Percentiles rank a stretch among this genome's conserved stretches.
Conservation (phyloP, 2,113 vertebrate genomes). For the Pteruthius melanotis region DNA sequence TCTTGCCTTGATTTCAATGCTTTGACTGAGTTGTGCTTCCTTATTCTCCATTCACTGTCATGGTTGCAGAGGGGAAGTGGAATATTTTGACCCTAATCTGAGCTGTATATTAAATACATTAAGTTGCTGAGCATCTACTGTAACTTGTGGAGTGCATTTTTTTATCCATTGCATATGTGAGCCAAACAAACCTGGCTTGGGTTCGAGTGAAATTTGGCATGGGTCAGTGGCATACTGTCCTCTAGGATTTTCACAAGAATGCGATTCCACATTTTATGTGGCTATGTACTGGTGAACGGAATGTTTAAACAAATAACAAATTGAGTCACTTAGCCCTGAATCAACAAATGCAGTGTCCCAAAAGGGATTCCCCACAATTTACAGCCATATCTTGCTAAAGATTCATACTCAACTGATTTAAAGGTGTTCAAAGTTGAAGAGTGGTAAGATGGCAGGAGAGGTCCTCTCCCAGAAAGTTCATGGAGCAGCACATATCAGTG, state of each 20-base stretch:
- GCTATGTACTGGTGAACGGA: slow-evolving; percentile 45
- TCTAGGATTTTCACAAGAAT: slow-evolving; percentile 27
- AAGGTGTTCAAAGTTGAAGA: background rate
- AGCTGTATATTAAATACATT: background rate
- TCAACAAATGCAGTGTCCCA: slow-evolving; percentile 47
- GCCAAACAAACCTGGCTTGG: background rate
- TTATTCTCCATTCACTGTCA: background rate
- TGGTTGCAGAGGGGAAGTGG: background rate
- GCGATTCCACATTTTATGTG: slow-evolving; percentile 43
- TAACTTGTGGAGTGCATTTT: background rate
- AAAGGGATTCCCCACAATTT: slow-evolving; percentile 33
- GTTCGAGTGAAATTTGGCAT: slow-evolving; percentile 34
- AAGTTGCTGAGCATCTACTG: background rate
- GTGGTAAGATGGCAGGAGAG: background rate
- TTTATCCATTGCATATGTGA: background rate
- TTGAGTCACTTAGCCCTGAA: background rate
- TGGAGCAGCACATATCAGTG: background rate
- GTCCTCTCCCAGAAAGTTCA: background rate
- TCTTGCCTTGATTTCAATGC: background rate
- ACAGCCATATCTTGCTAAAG: background rate
- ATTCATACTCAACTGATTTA: background rate
- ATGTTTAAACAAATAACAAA: slow-evolving; percentile 55
- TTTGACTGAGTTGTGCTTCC: background rate
- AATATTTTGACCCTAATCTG: background rate
- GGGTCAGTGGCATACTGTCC: background rate